Conservation (phyloP, 2,888 invertebrate species). For the Idaea straminata region DNA sequence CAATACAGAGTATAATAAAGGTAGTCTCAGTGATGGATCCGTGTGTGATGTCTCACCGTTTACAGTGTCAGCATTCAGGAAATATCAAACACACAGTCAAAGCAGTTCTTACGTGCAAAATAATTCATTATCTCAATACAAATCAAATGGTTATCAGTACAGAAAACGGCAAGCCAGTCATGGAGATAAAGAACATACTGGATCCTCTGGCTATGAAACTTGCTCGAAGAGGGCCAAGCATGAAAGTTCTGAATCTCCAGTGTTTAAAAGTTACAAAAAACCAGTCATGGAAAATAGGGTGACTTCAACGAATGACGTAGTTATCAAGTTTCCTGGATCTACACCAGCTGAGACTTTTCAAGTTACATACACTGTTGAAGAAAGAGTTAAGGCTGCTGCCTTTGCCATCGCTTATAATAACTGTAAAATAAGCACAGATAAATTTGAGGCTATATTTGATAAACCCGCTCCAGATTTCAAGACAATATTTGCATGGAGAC, state of each 20-base stretch:
- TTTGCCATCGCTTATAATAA: conserved; percentile 70
- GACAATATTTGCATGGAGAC: conserved; percentile 72
- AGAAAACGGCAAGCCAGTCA: conserved; percentile 57
- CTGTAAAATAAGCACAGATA: conserved; percentile 65
- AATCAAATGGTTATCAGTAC: conserved; percentile 40
- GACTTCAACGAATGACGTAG: conserved; percentile 62
- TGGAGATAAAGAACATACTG: conserved; percentile 59
- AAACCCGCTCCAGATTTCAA: conserved; percentile 75
- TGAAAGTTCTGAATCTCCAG: conserved; percentile 42
- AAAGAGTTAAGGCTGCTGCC: conserved; percentile 66
- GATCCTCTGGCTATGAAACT: conserved; percentile 63
- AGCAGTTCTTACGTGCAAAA: conserved; percentile 44
- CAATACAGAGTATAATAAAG: conserved; percentile 47
- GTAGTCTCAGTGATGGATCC: conserved; percentile 70
- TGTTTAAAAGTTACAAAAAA: conserved; percentile 41
- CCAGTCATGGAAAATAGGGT: conserved; percentile 74
- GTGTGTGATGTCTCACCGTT: conserved; percentile 56
- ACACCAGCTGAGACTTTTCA: conserved; percentile 56
- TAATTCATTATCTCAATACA: conserved; percentile 40
- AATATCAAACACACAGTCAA: conserved; percentile 47
- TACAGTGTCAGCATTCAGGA: conserved; percentile 48
- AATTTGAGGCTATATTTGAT: conserved; percentile 62
- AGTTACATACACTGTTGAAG: conserved; percentile 65
- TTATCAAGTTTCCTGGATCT: conserved; percentile 60
- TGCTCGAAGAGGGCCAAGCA: conserved; percentile 52